These are phyloP conservation scores for Peromyscus aztecus DNA, from an alignment of 2,797 vertebrate species.

Conservation along the genomic window DNA sequence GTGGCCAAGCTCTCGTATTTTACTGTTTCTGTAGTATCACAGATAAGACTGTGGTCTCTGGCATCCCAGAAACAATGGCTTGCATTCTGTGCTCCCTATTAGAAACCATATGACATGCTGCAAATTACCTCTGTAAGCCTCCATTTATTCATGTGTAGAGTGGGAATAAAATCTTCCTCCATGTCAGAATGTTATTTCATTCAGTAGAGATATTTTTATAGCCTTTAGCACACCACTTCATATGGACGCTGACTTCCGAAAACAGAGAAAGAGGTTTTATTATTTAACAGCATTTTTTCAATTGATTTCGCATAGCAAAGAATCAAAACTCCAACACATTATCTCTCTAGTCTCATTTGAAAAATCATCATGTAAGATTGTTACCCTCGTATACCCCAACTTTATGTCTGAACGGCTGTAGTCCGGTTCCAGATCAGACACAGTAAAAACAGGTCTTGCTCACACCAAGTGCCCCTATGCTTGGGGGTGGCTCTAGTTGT, in stretches of 20 bases:
- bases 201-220: conserved; percentile 40
- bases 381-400: conserved; percentile 48
- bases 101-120: background rate
- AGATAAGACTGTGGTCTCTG: conserved; percentile 12
- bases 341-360: conserved; percentile 58
- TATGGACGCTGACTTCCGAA: background rate
- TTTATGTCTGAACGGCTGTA: conserved; percentile 64
- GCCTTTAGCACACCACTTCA: background rate
- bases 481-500: conserved; percentile 59
- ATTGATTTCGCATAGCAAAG: conserved; percentile 59
- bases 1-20: conserved; percentile 51
- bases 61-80: conserved; percentile 28
- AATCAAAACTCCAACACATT: conserved; percentile 39
- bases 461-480: conserved; percentile 26
- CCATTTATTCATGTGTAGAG: conserved; percentile 45
- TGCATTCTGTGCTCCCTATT: conserved; percentile 9
- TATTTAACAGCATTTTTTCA: conserved; percentile 42
- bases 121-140: conserved; percentile 6
- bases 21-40: conserved; percentile 8
- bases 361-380: conserved; percentile 62
- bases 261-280: background rate
- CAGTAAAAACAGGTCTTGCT: conserved; percentile 73
- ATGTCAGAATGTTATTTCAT: conserved; percentile 12
- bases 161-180: background rate
- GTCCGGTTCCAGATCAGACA: conserved; percentile 50